Evolutionary conservation across 2,113 vertebrate genomes (phyloP).

Genomic region (Felis catus): DNA sequence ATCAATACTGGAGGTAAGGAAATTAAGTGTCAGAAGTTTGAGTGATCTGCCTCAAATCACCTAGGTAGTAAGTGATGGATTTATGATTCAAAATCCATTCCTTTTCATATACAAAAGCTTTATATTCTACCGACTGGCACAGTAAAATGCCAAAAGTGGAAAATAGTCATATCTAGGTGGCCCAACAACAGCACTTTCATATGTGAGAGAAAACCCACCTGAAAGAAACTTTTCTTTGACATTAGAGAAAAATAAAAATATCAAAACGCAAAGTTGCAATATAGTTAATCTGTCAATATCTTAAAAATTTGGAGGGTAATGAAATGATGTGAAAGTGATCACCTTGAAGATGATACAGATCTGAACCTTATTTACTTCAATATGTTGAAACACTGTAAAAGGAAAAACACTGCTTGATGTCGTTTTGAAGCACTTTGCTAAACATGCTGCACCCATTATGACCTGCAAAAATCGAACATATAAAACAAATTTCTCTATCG

Average conservation of each 20-base stretch:
- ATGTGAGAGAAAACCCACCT: not conserved
- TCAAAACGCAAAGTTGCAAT: not conserved
- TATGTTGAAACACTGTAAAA: not conserved
- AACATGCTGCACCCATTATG: not conserved
- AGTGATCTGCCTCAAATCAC: not conserved
- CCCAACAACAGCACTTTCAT: not conserved
- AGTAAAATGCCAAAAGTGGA: not conserved
- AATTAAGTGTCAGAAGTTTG: not conserved
- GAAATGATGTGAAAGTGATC: not conserved
- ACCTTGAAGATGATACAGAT: not conserved
- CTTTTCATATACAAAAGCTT: not conserved
- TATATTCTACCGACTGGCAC: not conserved
- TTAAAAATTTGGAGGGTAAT: not conserved
- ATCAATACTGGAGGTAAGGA: not conserved
- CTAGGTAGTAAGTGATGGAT: not conserved
- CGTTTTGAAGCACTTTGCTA: not conserved
- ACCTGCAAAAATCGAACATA: not conserved
- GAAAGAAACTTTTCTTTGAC: not conserved
- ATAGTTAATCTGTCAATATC: not conserved
- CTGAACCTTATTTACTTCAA: not conserved
- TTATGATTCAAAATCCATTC: not conserved
- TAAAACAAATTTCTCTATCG: not conserved
- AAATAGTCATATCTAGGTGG: not conserved
- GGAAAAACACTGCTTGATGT: not conserved
- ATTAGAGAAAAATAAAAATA: not conserved